Evolutionary conservation across 1,140 invertebrate genomes (phyloP), one percentile per base, ranked within the genome.

Genomic region (Melipona quadrifasciata): DNA sequence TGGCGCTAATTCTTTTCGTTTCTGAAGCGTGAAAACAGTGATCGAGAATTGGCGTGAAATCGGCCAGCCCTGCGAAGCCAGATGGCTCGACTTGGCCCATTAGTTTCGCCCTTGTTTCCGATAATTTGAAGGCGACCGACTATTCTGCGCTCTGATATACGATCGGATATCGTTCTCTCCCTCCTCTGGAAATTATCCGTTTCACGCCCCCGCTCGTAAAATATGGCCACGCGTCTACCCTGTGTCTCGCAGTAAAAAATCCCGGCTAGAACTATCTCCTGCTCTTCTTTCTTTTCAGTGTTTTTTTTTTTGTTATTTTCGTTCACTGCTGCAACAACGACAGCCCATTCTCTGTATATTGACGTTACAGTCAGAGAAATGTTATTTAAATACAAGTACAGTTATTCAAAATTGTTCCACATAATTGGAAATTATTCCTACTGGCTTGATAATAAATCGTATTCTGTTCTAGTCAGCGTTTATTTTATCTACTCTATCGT

Each of bases 81-180:
- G 92, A 93, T 93, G 93, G 91, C 88, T 79, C 85, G 87, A 91
- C 87, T 89, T 39, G 78, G 84, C 85, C 91, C 91, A 93, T 93
- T 93, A 93, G 91, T 93, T 92, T 90, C 89, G 90, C 90, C 91
- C 92, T 94, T 90, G 93, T 94, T 94, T 94, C 90, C 92, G 92
- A 94, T 94, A 94, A 94, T 94, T 94, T 92, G 90, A 93, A 92
- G 92, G 92, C 90, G 87, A 89, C 86, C 85, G 82, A 87, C 88
- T 84, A 78, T 87, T 67, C 75, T 65, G 79, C 77, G 77, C 70
- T 79, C 85, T 93, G 92, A 93, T 93, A 92, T 93, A 93, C 91
- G 93, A 93, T 92, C 92, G 85, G 83, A 86, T 89, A 91, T 91
- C 86, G 90, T 82, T 92, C 90, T 90, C 87, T 82, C 85, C 81